A percentile compares a stretch with the other conserved stretches of the same genome.
Evolutionary conservation across 1,140 invertebrate species (phyloP).

Genomic region (Argopecten irradians): DNA sequence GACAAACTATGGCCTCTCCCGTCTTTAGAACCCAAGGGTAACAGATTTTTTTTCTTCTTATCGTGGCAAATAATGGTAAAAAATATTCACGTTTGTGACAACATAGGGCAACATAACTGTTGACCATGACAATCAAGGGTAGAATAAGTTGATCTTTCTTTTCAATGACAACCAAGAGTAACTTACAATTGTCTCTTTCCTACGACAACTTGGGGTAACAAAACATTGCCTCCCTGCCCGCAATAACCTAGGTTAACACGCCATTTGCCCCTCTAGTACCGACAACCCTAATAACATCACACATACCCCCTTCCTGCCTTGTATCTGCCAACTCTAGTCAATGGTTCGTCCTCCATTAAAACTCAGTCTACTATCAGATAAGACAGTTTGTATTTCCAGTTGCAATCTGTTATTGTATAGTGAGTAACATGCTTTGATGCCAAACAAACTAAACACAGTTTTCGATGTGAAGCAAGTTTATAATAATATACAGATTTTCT

Average conservation of each 20-base stretch:
- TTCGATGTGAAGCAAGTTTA: background rate
- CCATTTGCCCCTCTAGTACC: background rate
- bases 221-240: background rate
- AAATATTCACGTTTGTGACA: too few relatives aligned
- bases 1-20: too few relatives aligned
- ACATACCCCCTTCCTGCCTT: background rate
- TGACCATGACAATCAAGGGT: too few relatives aligned
- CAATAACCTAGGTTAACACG: background rate
- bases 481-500: background rate
- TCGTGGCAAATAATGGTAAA: too few relatives aligned
- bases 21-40: too few relatives aligned
- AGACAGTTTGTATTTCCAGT: conserved; percentile 1
- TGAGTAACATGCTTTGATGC: conserved; percentile 6
- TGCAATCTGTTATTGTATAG: background rate
- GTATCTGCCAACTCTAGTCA: background rate
- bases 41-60: too few relatives aligned
- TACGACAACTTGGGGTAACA: too few relatives aligned
- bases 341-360: background rate
- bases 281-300: too few relatives aligned
- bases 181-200: too few relatives aligned
- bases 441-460: background rate
- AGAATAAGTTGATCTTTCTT: too few relatives aligned
- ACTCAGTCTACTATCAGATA: background rate
- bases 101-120: too few relatives aligned
- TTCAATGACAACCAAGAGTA: too few relatives aligned